A percentile compares a stretch with the other conserved stretches of the same genome.
Evolutionary conservation across 1,140 invertebrate genomes (phyloP).

Genomic region (Lasioglossum baleicum): DNA sequence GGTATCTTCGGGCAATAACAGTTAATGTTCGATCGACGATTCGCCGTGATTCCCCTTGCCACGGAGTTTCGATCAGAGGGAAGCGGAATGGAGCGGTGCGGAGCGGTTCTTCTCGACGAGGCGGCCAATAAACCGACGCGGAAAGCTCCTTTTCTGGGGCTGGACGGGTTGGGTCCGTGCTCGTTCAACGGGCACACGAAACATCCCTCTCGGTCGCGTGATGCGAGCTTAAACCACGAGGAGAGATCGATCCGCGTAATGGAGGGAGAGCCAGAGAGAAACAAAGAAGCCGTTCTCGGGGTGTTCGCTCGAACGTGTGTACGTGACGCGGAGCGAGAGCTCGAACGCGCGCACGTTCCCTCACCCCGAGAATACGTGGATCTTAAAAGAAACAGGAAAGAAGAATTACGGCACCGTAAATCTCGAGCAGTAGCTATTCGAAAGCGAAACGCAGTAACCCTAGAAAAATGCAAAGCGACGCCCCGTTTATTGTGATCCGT

Average conservation of each 20-base stretch:
- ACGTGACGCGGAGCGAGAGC: conserved; percentile 10
- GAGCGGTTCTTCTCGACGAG: conserved; percentile 1
- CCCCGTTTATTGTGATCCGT: conserved; percentile 39
- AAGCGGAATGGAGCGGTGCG: too few species aligned
- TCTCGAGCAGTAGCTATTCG: conserved; percentile 23
- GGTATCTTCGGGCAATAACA: conserved; percentile 41
- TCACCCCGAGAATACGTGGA: background rate
- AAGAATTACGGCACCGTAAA: conserved; percentile 49
- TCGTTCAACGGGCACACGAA: conserved; percentile 26
- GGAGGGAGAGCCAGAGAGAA: conserved; percentile 23
- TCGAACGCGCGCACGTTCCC: background rate
- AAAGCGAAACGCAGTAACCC: conserved; percentile 30
- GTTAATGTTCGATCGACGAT: conserved; percentile 47
- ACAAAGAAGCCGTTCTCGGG: conserved; percentile 47
- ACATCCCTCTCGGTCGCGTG: conserved; percentile 18
- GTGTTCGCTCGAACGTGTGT: conserved; percentile 13
- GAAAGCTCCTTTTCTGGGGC: conserved; percentile 38
- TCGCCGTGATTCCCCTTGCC: conserved; percentile 35
- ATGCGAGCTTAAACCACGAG: conserved; percentile 39
- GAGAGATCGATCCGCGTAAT: conserved; percentile 45
- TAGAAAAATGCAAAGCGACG: conserved; percentile 40
- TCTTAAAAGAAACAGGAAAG: conserved; percentile 41
- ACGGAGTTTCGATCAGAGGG: background rate
- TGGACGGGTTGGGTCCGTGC: background rate
- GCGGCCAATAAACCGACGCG: conserved; percentile 34